A percentile compares a stretch with the other conserved stretches of the same genome.
phyloP scores from a whole-genome alignment of 2,888 invertebrate genomes.

The Phortica okadai region DNA sequence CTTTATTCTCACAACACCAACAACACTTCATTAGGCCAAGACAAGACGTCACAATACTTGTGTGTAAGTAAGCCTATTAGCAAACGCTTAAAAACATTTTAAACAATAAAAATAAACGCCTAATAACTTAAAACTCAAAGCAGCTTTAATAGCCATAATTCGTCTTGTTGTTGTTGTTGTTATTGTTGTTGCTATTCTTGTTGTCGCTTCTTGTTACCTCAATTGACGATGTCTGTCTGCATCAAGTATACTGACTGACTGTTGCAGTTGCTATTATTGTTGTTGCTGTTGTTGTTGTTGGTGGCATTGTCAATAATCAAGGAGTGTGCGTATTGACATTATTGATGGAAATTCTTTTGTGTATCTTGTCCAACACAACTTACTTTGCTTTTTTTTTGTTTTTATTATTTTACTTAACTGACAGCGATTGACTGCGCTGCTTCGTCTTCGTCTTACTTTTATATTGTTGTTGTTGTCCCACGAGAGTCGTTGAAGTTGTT shows the following conservation, averaged over 20 bases:
- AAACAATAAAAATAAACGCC: conserved; percentile 47
- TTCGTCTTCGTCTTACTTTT: too few species aligned
- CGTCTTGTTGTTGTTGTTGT: conserved; percentile 47
- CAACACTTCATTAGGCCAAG: background rate
- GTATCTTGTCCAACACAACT: conserved; percentile 44
- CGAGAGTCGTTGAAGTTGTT: too few species aligned
- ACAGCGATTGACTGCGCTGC: background rate
- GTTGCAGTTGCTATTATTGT: background rate
- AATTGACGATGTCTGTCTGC: conserved; percentile 34
- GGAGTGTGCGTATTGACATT: conserved; percentile 66
- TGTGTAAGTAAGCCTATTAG: conserved; percentile 36
- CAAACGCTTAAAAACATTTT: conserved; percentile 1
- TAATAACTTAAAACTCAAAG: conserved; percentile 65
- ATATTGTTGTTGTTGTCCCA: too few species aligned
- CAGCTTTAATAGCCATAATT: conserved; percentile 67
- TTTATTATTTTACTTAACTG: conserved; percentile 17
- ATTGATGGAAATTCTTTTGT: conserved; percentile 72
- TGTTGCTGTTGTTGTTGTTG: conserved; percentile 1
- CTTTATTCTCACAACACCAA: too few species aligned
- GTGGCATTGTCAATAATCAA: conserved; percentile 30
- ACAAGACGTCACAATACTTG: background rate
- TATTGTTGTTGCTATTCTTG: background rate
- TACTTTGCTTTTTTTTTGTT: conserved; percentile 1
- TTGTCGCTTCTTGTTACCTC: background rate
- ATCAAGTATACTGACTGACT: conserved; percentile 4